Base-by-base conservation (phyloP, 2,797 vertebrate genomes). In the Gymnoscopelus microlampas region DNA sequence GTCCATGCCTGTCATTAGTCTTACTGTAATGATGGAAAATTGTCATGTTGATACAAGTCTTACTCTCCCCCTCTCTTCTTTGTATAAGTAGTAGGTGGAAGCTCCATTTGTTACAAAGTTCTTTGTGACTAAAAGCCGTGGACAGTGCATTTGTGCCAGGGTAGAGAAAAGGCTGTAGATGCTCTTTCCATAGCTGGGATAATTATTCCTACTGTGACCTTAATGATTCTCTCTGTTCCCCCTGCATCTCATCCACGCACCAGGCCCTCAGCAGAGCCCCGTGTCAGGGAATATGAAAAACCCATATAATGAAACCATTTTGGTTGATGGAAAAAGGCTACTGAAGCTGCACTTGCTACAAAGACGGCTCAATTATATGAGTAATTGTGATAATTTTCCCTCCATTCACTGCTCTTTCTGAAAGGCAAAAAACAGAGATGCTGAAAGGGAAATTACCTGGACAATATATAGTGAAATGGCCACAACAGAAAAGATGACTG, bases 271-370 rank as follows among this genome's bases (percentile, higher is more conserved):
- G 95, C 95, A 91, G 83, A 95, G 96, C 95, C 97, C 96, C 91
- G 96, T 98, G 97, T 98, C 97, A 98, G 97, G 95, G 97, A 99
- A 99, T 98, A 99, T 98, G 98, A 99, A 99, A 98, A 98, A 98
- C 96, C 97, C 97, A 96, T 98, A 98, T 99, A 99, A 99, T 99
- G 98, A 99, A 99, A 99, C 96, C 97, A 99, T 99, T 99, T 99
- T 93, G 96, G 96, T 96, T 98, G 98, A 98, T 98, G 97, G 98
- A 98, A 97, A 97, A 98, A 83, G 96, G 95, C 96, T 97, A 97
- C 96, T 96, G 96, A 96, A 98, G 97, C 98, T 96, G 97, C 96
- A 98, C 97, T 99, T 98, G 97, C 96, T 96, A 99, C 97, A 99
- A 99, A 99, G 98, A 94, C 96, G 95, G 96, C 97, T 98, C 98